phyloP scores from a whole-genome alignment of 1,140 invertebrate species.

The Homarus americanus region DNA sequence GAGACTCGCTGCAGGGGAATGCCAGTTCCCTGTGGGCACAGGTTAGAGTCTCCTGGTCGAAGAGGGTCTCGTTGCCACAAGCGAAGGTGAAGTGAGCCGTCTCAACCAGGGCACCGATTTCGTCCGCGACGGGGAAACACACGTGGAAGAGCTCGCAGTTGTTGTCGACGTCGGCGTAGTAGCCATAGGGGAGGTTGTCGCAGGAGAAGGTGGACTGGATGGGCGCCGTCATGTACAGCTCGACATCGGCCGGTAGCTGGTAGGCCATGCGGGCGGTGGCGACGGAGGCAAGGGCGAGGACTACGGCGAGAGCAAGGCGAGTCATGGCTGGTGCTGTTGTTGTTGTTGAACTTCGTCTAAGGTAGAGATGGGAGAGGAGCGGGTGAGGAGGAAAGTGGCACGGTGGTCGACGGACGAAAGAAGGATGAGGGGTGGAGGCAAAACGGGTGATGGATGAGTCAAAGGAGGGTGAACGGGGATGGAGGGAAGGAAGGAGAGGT shows the following conservation, averaged over 20 bases:
- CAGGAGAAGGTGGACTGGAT: conserved; percentile 47
- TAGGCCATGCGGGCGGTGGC: conserved; percentile 38
- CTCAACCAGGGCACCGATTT: neutral
- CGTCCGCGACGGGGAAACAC: conserved; percentile 41
- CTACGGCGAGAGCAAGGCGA: neutral
- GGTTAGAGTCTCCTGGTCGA: neutral
- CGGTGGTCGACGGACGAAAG: too few species aligned
- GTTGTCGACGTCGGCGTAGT: conserved; percentile 60
- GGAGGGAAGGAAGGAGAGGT: too few species aligned
- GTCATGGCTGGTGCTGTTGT: neutral
- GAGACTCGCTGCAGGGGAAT: neutral
- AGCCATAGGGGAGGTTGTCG: conserved; percentile 49
- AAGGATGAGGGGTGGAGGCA: too few species aligned
- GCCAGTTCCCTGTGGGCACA: neutral
- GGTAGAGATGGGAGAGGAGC: neutral
- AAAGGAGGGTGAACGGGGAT: too few species aligned
- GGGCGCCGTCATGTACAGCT: neutral
- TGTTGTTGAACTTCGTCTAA: too few species aligned
- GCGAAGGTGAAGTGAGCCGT: conserved; percentile 6
- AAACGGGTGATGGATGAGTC: too few species aligned
- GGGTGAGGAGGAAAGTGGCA: neutral
- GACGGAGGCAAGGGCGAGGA: conserved; percentile 18
- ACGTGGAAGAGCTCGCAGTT: conserved; percentile 60
- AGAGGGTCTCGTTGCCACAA: neutral
- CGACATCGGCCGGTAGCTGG: conserved; percentile 6